Conservation (phyloP, 2,113 vertebrate genomes). For the Nerophis lumbriciformis region DNA sequence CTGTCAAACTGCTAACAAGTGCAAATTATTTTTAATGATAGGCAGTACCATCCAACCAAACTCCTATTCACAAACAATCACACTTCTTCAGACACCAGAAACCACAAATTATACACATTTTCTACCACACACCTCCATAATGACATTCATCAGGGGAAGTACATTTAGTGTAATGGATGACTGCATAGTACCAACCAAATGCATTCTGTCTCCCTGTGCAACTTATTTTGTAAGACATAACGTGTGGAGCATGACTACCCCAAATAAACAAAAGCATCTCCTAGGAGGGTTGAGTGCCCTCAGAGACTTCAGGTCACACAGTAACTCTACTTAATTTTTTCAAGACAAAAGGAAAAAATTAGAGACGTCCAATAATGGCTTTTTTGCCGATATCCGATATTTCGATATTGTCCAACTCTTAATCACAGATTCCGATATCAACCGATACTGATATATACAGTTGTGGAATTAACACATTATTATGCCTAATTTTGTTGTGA, state of each 20-base stretch:
- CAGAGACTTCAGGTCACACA: not conserved
- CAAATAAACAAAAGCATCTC: conserved; percentile 16
- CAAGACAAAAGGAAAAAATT: too few relatives aligned
- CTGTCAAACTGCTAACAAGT: conserved; percentile 69
- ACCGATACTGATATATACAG: too few relatives aligned
- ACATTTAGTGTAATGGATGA: conserved; percentile 55
- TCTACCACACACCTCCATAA: conserved; percentile 43
- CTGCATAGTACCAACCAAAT: conserved; percentile 37
- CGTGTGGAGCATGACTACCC: conserved; percentile 9
- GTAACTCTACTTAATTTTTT: not conserved
- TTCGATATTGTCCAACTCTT: too few relatives aligned
- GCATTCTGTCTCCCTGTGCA: conserved; percentile 20
- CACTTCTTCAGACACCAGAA: conserved; percentile 6
- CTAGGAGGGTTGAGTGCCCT: not conserved
- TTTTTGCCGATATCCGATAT: too few relatives aligned
- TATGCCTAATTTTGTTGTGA: too few relatives aligned
- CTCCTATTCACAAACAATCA: conserved; percentile 43
- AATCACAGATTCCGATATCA: too few relatives aligned
- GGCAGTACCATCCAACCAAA: conserved; percentile 56
- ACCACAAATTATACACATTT: conserved; percentile 17
- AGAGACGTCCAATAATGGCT: too few relatives aligned
- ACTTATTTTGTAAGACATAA: conserved; percentile 29
- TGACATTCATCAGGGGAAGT: conserved; percentile 58
- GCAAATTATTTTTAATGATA: conserved; percentile 70
- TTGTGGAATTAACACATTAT: too few relatives aligned